phyloP scores from a whole-genome alignment of 2,888 invertebrate genomes.

The Eurytoma californica region DNA sequence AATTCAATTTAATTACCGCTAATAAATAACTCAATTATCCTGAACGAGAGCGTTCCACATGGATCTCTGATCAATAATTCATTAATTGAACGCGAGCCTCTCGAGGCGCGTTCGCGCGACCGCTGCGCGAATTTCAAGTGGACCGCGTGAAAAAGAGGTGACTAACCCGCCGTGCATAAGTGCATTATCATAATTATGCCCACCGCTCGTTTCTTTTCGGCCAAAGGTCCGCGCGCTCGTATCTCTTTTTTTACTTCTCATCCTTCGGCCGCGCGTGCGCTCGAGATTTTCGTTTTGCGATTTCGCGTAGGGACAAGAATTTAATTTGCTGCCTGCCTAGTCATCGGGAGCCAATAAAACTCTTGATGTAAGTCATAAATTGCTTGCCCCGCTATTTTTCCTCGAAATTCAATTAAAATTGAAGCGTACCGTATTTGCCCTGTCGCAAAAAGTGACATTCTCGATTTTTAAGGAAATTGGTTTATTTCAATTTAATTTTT shows the following conservation, averaged over 20 bases:
- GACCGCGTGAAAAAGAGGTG: slow-evolving; percentile 15
- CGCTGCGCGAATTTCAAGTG: slow-evolving; percentile 32
- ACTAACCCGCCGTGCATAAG: slow-evolving; percentile 1
- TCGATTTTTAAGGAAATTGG: too few relatives aligned
- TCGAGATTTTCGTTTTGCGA: not conserved
- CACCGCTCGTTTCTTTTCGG: not conserved
- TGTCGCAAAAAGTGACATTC: too few relatives aligned
- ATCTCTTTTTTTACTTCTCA: too few relatives aligned
- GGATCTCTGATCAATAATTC: slow-evolving; percentile 41
- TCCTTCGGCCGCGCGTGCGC: not conserved
- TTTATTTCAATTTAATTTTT: too few relatives aligned
- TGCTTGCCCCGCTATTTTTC: too few relatives aligned
- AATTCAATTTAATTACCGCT: slow-evolving; percentile 23
- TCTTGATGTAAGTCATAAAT: too few relatives aligned
- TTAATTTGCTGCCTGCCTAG: too few relatives aligned
- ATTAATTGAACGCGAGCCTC: slow-evolving; percentile 27
- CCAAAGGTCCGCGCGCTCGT: too few relatives aligned
- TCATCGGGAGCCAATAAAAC: too few relatives aligned
- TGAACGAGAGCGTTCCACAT: not conserved
- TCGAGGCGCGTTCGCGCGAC: not conserved
- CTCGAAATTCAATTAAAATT: too few relatives aligned
- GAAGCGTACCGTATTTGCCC: too few relatives aligned
- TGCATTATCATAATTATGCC: slow-evolving; percentile 31
- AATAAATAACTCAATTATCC: slow-evolving; percentile 51
- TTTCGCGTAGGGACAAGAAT: not conserved